A percentile compares a stretch with the other conserved stretches of the same genome.
Conservation (phyloP, 2,113 vertebrate genomes). For the Neopipo cinnamomea region DNA sequence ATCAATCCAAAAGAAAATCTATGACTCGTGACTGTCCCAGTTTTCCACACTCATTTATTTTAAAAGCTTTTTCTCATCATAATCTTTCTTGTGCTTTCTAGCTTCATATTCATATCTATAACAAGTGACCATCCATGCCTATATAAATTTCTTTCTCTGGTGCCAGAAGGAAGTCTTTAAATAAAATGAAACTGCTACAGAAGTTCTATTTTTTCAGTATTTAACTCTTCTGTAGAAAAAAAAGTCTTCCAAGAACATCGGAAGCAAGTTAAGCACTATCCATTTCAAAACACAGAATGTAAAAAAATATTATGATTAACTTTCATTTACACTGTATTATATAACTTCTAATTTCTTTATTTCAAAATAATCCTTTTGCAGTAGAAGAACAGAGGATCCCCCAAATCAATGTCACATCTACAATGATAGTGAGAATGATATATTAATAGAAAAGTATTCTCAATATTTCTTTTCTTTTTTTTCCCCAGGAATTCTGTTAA, state of each 20-base stretch:
- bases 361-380: neutral
- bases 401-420: neutral
- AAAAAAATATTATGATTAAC: neutral
- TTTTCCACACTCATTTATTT: slow-evolving; percentile 29
- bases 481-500: neutral
- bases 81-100: neutral
- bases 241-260: neutral
- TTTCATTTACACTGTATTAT: neutral
- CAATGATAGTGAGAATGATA: neutral
- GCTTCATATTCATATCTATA: neutral
- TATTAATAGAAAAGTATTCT: neutral
- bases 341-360: neutral
- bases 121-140: neutral
- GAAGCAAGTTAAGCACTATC: neutral
- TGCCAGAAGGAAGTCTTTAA: slow-evolving; percentile 4
- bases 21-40: neutral
- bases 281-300: neutral
- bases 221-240: neutral
- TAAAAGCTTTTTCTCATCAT: neutral
- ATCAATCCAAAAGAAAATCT: neutral
- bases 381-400: neutral
- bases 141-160: neutral
- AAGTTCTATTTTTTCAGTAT: neutral
- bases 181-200: neutral
- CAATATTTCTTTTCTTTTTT: neutral